Evolutionary conservation across 2,888 invertebrate genomes (phyloP).

Genomic region (Sympetrum striolatum): DNA sequence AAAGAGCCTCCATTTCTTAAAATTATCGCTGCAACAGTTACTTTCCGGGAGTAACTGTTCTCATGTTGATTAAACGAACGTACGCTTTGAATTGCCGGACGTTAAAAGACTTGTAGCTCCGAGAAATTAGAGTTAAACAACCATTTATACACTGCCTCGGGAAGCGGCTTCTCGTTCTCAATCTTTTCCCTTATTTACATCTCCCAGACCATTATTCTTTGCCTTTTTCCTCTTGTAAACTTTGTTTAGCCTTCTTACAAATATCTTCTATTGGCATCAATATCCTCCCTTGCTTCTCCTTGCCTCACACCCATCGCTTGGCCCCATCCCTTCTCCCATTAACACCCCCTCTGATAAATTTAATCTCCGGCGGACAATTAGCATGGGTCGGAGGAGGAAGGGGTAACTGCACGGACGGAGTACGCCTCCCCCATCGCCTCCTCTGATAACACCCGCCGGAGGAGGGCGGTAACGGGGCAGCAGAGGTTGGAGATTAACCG

Average conservation of each 20-base stretch:
- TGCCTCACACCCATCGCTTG: neutral
- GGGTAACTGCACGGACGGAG: neutral
- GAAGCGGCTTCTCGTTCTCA: neutral
- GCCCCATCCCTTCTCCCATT: neutral
- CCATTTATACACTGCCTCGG: neutral
- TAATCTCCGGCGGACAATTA: slow-evolving; percentile 41
- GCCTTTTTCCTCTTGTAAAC: neutral
- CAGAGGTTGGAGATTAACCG: slow-evolving; percentile 28
- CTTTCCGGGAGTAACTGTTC: neutral
- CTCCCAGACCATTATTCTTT: neutral
- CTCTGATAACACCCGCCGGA: neutral
- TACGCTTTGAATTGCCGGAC: neutral
- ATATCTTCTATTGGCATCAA: neutral
- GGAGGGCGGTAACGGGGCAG: neutral
- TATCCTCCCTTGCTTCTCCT: neutral
- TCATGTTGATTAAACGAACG: neutral
- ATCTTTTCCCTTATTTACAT: neutral
- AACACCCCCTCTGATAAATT: slow-evolving; percentile 35
- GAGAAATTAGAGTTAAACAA: neutral
- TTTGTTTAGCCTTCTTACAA: neutral
- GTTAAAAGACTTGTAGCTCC: neutral
- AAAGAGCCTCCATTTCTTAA: neutral
- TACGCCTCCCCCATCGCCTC: neutral
- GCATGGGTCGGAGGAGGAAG: slow-evolving; percentile 24
- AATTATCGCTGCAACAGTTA: neutral